Evolutionary conservation across 2,113 vertebrate species (phyloP).

Genomic region (Polypterus bichir): DNA sequence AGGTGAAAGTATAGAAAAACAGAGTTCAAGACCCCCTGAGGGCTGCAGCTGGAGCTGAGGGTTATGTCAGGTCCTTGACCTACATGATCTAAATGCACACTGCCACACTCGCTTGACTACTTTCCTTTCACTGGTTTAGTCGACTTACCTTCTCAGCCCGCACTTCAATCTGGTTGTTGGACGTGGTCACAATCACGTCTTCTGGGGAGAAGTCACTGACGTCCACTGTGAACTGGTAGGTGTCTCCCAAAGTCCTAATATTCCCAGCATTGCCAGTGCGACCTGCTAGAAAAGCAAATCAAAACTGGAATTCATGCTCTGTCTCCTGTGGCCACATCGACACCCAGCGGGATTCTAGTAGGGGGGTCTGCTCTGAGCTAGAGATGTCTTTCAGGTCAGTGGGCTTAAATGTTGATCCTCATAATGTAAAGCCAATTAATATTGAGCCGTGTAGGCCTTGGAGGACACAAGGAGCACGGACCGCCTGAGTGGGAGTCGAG

Average conservation of each 20-base stretch:
- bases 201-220: conserved; percentile 88
- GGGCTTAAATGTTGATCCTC: no score
- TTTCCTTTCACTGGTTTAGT: not conserved
- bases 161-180: conserved; percentile 96
- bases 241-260: conserved; percentile 78
- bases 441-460: no score
- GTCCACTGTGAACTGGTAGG: conserved; percentile 89
- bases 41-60: not conserved
- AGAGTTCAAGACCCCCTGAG: not conserved
- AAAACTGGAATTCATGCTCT: not conserved
- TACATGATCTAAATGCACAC: not conserved
- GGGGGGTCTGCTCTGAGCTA: no score
- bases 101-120: no score
- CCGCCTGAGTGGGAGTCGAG: no score
- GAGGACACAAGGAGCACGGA: no score
- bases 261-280: conserved; percentile 50
- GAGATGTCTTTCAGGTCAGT: no score
- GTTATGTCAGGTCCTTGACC: not conserved
- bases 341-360: no score
- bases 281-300: conserved; percentile 27
- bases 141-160: conserved; percentile 81
- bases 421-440: no score
- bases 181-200: conserved; percentile 92
- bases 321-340: no score
- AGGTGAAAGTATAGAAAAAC: not conserved